phyloP scores from a whole-genome alignment of 2,888 invertebrate genomes.

The Neoscelio sp. region DNA sequence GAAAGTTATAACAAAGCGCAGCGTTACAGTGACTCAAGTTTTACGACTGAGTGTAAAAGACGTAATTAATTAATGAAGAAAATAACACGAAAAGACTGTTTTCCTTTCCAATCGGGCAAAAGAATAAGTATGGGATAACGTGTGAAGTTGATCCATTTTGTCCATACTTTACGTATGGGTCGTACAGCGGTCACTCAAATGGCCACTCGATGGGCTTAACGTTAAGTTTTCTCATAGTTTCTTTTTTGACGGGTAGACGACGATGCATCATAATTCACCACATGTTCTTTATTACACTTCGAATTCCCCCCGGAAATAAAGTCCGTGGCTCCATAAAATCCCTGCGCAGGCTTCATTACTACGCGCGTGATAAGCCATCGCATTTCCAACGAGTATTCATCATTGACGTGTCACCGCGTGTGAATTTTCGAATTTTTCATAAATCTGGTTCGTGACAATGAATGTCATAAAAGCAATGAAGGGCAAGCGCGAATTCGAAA shows the following conservation, averaged over 20 bases:
- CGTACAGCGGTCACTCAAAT: no score
- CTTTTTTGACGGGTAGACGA: constrained; percentile 30
- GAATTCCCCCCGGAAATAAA: constrained; percentile 56
- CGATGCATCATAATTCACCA: constrained; percentile 44
- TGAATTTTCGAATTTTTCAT: constrained; percentile 66
- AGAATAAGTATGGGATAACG: no score
- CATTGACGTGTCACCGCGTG: constrained; percentile 54
- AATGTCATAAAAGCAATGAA: constrained; percentile 60
- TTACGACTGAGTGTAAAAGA: no score
- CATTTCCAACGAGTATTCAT: constrained; percentile 57
- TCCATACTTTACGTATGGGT: no score
- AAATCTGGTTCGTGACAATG: constrained; percentile 63
- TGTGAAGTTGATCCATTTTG: no score
- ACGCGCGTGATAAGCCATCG: constrained; percentile 62
- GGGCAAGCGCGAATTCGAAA: constrained; percentile 56
- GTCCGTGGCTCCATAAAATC: constrained; percentile 49
- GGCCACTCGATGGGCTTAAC: no score
- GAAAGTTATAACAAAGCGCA: no score
- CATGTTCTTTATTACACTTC: constrained; percentile 52
- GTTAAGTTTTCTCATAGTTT: constrained; percentile 16
- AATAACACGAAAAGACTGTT: no score
- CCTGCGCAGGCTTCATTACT: constrained; percentile 52
- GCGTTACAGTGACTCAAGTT: no score
- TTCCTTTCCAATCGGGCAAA: no score
- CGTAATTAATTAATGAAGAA: no score